Base-by-base conservation (phyloP, 1,140 invertebrate species). In the Pseudomyrmex gracilis region DNA sequence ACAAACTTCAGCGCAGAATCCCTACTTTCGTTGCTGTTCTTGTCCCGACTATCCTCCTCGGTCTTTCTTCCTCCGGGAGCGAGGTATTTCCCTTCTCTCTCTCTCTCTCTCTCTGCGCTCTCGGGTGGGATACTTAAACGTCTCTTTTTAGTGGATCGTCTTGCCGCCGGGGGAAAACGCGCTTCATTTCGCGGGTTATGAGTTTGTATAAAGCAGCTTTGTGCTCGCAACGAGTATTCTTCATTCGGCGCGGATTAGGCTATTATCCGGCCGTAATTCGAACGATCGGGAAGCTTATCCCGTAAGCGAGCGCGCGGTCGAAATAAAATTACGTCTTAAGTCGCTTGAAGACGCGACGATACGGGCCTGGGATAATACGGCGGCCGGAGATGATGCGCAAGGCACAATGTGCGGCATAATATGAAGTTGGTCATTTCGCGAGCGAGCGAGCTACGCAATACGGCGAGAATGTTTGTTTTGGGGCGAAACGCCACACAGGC, bases 1-100 rank as follows among this genome's bases (percentile, higher is more conserved):
- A 70, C 78, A 55, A 86, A 71, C 70, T 77, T 22, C 55, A 12
- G 12, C 45, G 45, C 58, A 43, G 55, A 83, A 87, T 87, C 66
- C 58, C 66, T 83, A 67, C 61, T 73, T 73, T 61, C 67, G 66
- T 73, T 68, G 63, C 63, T 66, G 60, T 63, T 66, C 22, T 78
- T 58, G 53, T 53, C 76, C 66, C 57, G 67, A 78, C 70, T 78
- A 34, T 74, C 49, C 13, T 2, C 10, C 45, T 61, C 60, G 2
- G 2, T 24, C 15, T 20, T 43, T 20, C 57, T 13, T 13, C 45
- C 9, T 73, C 2, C 15, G 34, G 34, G 34, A 34, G 34, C 34
- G 34, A 34, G 34, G 7, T 34, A 34, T 34, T 34, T 82, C 15
- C 2, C n/a, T 3, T 20, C 13, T 34, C 13, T 49, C 24, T 8